Base-by-base conservation (phyloP, 2,888 invertebrate genomes). In the Drymonia ruficornis region DNA sequence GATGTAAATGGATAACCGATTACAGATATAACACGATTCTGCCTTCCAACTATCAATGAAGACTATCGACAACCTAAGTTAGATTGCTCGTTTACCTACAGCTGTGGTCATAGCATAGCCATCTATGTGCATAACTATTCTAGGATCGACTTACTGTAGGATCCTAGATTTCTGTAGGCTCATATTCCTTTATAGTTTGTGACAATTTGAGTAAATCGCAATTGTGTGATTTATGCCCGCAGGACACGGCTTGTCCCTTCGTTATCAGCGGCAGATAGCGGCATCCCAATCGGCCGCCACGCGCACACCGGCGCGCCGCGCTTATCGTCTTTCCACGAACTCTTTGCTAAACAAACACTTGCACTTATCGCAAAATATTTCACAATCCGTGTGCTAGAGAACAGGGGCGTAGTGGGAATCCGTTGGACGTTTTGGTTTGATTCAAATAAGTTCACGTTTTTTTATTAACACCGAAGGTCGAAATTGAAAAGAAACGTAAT, bases 241-340 rank as follows among this genome's bases (percentile, higher is more conserved):
- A 68, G 80, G 73, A 75, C 76, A 70, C 62, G 64, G 67, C 64
- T 66, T 64, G 68, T 67, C 62, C 70, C 66, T 61, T 42, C 65
- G 70, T 85, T 89, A 89, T 90, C 88, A 74, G 70, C 59, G 42
- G 56, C 61, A 82, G 89, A 91, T 91, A 89, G 80, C 77, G 80
- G 76, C 83, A 83, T 83, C 85, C 86, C 79, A 89, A 86, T 80
- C 70, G 84, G 80, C 80, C 80, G 83, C 78, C 78, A 73, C 81
- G 83, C 78, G 78, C 72, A 76, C 76, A 75, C 72, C 70, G 77
- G 74, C 67, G 65, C 72, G 70, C 67, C 60, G 45, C 63, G 73
- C 78, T 88, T 91, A 91, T 90, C 90, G 79, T 67, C 68, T 76
- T 91, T 91, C 91, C 84, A 86, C 84, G 88, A 90, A 91, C 80